Base-by-base conservation (phyloP, 2,888 invertebrate genomes). In the Diabrotica balteata region DNA sequence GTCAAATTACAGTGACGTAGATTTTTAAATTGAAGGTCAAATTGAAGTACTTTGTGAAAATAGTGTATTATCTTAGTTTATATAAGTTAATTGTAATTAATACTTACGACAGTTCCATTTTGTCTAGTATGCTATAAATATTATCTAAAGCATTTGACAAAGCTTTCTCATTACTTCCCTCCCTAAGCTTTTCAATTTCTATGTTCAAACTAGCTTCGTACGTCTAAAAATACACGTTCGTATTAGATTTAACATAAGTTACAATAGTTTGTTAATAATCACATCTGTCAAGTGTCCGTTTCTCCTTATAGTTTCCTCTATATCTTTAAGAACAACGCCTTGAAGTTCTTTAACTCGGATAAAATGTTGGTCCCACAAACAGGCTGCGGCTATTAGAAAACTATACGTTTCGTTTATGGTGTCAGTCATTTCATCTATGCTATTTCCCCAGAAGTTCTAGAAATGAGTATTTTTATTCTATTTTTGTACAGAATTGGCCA, bases 311-410 rank as follows among this genome's bases (percentile, higher is more conserved):
- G 71, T 63, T 7, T 77, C 74, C 44, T 74, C 73, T 7, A 80
- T 60, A 57, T 82, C 80, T 55, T 75, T 64, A 8, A 77, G 53
- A 7, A 79, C 72, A 10, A 80, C 44, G 3, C 45, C 44, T 60
- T 78, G 73, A 8, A 76, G 63, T 47, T 77, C 76, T 54, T 76
- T 63, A 0, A 76, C 62, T 63, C 82, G 71, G 7, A 70, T 50
- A 61, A 79, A 80, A 66, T 82, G 80, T 7, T 63, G 68, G 63
- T 80, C 78, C 78, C 80, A 82, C 22, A 81, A 68, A 17, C 64
- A 69, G 4, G 77, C 67, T 1, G 76, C 73, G 7, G 66, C 66
- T 8, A 70, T 72, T n/a, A 81, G 65, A 66, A 78, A 80, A 7
- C 7, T 61, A 54, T 73, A 75, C 10, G 75, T 77, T 17, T 72